Base-by-base conservation (phyloP, 2,113 vertebrate genomes). In the Oreochromis tanganicae region DNA sequence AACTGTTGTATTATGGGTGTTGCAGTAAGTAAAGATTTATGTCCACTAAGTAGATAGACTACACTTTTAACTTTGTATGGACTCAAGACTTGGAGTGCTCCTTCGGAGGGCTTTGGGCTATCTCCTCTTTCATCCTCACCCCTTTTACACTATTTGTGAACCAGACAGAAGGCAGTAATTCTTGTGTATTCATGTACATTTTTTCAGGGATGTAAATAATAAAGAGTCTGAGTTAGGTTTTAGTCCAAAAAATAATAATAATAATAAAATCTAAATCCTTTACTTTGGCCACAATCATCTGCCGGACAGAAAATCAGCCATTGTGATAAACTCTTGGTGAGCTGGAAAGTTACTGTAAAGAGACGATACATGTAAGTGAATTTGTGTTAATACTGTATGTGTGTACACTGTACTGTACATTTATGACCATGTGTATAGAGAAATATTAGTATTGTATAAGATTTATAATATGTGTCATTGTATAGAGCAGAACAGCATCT, bases 171-270 rank as follows among this genome's bases (percentile, higher is more conserved):
- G 79, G 88, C 87, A 88, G 85, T 84, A 79, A 87, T 87, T 93
- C 68, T 91, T 92, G 87, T 94, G 90, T 94, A 88, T 92, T 87
- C 84, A 88, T 96, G 94, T 95, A 93, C 73, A 95, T 95, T 95
- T 95, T 95, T 95, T 96, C 95, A 96, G 95, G 95, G 95, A 96
- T 95, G 94, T 96, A 95, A 95, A 95, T 96, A 95, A 57, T 90
- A 41, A 89, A 87, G 63, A 91, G 87, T 91, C 84, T 85, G 46
- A 90, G 93, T 84, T 91, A 81, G 82, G 91, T 87, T 94, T 93
- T 83, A 89, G 73, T 93, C 63, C 38, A 66, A 68, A 89, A 5
- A 21, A 38, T 21, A 21, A 66, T 66, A 55, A 55, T 43, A 27
- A n/a, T 38, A 46, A 55, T 27, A 73, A 66, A n/a, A 46, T 24